Evolutionary conservation across 2,888 invertebrate genomes (phyloP).

Genomic region (Drosophila incognita): DNA sequence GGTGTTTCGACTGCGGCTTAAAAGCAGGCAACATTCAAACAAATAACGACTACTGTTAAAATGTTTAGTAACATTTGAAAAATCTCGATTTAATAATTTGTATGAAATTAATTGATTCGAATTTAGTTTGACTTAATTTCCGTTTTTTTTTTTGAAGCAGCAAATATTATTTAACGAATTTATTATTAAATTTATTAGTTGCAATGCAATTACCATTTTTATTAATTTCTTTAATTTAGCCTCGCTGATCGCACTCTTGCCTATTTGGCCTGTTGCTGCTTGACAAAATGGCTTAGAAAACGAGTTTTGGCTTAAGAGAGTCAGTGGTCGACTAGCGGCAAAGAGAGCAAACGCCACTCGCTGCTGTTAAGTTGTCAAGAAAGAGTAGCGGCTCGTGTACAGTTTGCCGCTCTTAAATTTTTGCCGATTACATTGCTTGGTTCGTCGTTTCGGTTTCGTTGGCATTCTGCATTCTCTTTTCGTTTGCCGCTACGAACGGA

Average conservation of each 20-base stretch:
- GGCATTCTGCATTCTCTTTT: conserved; percentile 59
- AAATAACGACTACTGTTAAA: conserved; percentile 20
- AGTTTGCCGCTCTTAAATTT: conserved; percentile 17
- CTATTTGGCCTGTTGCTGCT: conserved; percentile 37
- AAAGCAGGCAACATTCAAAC: conserved; percentile 42
- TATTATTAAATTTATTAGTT: neutral
- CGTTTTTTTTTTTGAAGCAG: no score
- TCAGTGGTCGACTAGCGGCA: neutral
- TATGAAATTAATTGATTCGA: neutral
- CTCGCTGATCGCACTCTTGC: conserved; percentile 16
- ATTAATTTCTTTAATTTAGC: neutral
- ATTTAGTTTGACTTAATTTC: neutral
- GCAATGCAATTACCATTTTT: neutral
- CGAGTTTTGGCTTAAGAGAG: conserved; percentile 29
- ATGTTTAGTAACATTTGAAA: neutral
- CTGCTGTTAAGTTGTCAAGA: neutral
- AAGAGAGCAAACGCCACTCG: neutral
- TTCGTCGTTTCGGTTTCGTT: conserved; percentile 43
- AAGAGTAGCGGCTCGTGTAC: conserved; percentile 23
- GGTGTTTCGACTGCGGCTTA: conserved; percentile 23
- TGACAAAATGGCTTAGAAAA: conserved; percentile 15
- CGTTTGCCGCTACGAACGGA: conserved; percentile 60
- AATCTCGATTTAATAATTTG: neutral
- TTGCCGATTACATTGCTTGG: conserved; percentile 1
- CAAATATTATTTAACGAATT: neutral